These are phyloP conservation scores for Etheostoma cragini DNA, from an alignment of 2,113 vertebrate genomes.

Conservation along the genomic window DNA sequence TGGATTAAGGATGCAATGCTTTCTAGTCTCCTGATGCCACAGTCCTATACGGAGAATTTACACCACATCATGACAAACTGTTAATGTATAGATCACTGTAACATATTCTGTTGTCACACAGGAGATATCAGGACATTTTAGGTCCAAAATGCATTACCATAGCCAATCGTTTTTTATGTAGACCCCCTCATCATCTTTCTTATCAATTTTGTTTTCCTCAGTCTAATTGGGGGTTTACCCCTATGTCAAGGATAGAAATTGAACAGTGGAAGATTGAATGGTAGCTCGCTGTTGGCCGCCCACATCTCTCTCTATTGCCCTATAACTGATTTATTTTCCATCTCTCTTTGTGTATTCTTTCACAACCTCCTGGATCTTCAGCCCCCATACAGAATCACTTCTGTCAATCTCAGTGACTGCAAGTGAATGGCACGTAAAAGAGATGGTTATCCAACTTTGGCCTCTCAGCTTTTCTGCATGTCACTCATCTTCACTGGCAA, in stretches of 20 bases:
- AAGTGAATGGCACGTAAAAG: constrained; percentile 54
- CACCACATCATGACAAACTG: neutral
- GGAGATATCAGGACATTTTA: neutral
- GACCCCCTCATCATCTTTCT: neutral
- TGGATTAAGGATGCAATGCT: constrained; percentile 1
- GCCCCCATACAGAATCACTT: constrained; percentile 2
- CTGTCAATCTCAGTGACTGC: constrained; percentile 42
- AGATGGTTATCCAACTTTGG: constrained; percentile 63
- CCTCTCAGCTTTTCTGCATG: constrained; percentile 51
- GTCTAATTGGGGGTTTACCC: neutral
- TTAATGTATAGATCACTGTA: neutral
- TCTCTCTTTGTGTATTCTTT: constrained; percentile 39
- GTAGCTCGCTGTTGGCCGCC: neutral
- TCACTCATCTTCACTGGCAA: constrained; percentile 74
- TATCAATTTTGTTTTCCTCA: constrained; percentile 19
- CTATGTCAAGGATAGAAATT: neutral
- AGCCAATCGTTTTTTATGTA: neutral
- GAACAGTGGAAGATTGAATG: constrained; percentile 19
- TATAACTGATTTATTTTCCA: constrained; percentile 47
- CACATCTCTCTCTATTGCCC: constrained; percentile 18
- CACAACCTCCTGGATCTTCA: constrained; percentile 23
- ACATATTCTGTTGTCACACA: neutral
- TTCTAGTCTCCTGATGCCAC: constrained; percentile 1
- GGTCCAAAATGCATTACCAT: neutral
- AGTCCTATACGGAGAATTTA: neutral